phyloP scores from a whole-genome alignment of 2,888 invertebrate genomes.

The Acanthosoma haemorrhoidale region DNA sequence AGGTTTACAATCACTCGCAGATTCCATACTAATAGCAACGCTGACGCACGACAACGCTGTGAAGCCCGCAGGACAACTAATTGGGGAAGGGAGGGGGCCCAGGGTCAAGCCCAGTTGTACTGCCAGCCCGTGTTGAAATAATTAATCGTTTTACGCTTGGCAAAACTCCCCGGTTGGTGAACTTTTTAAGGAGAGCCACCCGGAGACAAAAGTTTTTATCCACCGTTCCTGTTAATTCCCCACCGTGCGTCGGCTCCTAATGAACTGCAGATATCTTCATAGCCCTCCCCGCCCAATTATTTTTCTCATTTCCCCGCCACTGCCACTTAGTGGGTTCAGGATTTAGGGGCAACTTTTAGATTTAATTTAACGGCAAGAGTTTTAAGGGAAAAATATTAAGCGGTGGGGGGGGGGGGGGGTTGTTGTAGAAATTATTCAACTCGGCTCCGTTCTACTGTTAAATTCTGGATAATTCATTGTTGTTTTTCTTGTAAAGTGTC shows the following conservation, averaged over 20 bases:
- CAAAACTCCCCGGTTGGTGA: constrained; percentile 7
- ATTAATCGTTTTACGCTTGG: constrained; percentile 28
- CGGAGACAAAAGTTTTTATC: constrained; percentile 14
- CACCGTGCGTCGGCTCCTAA: neutral
- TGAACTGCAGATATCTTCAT: constrained; percentile 14
- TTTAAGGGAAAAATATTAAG: neutral
- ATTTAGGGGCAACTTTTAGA: neutral
- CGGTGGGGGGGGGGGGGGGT: neutral
- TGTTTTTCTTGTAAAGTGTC: neutral
- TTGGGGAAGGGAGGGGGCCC: neutral
- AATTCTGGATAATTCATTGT: neutral
- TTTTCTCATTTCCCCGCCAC: neutral
- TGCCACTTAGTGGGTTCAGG: neutral
- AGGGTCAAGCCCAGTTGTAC: neutral
- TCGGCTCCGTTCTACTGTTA: neutral
- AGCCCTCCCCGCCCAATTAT: neutral
- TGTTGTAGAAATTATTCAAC: neutral
- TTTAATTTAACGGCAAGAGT: neutral
- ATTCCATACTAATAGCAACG: no score
- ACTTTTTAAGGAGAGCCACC: constrained; percentile 9
- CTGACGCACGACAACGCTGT: no score
- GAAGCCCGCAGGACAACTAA: neutral
- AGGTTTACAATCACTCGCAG: no score
- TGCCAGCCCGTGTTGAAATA: constrained; percentile 16
- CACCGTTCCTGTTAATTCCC: neutral